Percentiles rank a stretch among this genome's conserved stretches.
phyloP scores from a whole-genome alignment of 2,888 invertebrate genomes.

The Mylabris sibirica region DNA sequence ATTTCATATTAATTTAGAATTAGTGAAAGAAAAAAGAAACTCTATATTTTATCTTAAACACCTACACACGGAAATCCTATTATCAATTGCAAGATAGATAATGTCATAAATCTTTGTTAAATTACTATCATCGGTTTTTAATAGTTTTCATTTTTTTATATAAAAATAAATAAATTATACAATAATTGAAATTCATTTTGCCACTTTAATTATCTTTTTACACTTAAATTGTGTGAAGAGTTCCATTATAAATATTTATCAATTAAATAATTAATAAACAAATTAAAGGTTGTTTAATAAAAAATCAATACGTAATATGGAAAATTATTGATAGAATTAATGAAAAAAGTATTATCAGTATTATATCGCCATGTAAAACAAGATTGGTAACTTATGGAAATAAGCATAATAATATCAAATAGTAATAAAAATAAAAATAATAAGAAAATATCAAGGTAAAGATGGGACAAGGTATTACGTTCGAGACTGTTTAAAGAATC shows the following conservation, averaged over 20 bases:
- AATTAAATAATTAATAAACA: neutral
- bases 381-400: conserved; percentile 2
- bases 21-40: neutral
- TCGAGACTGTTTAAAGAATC: neutral
- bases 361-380: neutral
- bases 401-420: neutral
- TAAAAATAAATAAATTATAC: neutral
- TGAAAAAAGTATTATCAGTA: neutral
- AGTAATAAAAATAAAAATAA: neutral
- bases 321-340: neutral
- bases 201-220: neutral
- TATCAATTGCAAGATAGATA: neutral
- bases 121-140: neutral
- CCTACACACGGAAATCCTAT: neutral
- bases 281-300: neutral
- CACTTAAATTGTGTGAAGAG: neutral
- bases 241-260: neutral
- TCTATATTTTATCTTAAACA: neutral
- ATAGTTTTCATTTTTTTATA: neutral
- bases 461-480: neutral
- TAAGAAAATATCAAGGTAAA: conserved; percentile 1
- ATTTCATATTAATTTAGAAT: neutral
- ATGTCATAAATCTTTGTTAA: neutral
- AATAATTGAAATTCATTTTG: neutral
- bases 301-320: neutral